A percentile compares a stretch with the other conserved stretches of the same genome.
Conservation (phyloP, 2,888 invertebrate species). For the Coleophora deauratella region DNA sequence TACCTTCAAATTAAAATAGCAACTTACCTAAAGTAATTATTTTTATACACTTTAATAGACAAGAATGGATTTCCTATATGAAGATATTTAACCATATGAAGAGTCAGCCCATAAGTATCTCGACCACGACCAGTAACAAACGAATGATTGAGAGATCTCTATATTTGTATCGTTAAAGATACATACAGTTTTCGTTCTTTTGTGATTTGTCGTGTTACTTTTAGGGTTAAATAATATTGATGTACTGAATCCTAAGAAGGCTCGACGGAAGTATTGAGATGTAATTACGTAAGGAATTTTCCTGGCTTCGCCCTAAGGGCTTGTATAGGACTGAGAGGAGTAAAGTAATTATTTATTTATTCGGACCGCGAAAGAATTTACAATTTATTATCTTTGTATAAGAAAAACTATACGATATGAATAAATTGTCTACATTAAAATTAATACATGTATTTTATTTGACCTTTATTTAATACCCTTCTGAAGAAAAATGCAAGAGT, state of each 20-base stretch:
- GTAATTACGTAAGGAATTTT: constrained; percentile 37
- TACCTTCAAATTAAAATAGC: constrained; percentile 45
- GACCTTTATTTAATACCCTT: constrained; percentile 5
- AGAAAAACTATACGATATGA: constrained; percentile 68
- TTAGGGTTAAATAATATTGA: constrained; percentile 23
- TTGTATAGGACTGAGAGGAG: constrained; percentile 55
- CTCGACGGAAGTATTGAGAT: constrained; percentile 50
- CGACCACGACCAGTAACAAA: constrained; percentile 10
- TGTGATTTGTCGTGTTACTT: constrained; percentile 16
- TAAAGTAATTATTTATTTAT: constrained; percentile 70
- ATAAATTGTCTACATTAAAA: constrained; percentile 73
- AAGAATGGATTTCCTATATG: constrained; percentile 43
- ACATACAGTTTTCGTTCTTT: constrained; percentile 14
- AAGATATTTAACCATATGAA: constrained; percentile 25
- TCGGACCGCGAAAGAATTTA: constrained; percentile 65
- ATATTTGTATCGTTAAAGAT: constrained; percentile 2
- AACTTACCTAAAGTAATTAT: constrained; percentile 58
- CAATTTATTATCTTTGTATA: constrained; percentile 74
- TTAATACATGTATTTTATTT: constrained; percentile 53
- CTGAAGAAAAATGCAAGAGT: too few relatives aligned
- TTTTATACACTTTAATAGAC: constrained; percentile 62
- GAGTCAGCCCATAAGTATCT: constrained; percentile 22
- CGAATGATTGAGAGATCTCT: too few relatives aligned
- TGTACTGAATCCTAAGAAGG: constrained; percentile 44
- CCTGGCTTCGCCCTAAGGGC: constrained; percentile 54